Conservation (phyloP, 2,797 vertebrate species). For the Chelon auratus region DNA sequence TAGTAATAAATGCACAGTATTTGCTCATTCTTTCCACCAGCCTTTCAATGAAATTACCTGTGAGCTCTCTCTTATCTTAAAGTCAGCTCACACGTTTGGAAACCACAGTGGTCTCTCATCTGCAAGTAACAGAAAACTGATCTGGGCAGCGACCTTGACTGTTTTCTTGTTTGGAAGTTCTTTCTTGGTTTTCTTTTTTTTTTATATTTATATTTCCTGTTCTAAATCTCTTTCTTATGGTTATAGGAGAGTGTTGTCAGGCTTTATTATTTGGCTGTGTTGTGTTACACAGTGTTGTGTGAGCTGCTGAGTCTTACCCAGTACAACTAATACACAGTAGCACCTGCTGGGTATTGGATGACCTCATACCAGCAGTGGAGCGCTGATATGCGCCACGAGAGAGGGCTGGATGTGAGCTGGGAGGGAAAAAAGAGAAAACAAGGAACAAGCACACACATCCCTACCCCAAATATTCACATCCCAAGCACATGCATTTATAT, state of each 20-base stretch:
- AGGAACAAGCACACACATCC: background rate
- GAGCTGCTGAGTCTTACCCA: slow-evolving; percentile 15
- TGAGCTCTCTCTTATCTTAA: background rate
- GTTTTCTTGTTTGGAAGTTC: too few relatives aligned
- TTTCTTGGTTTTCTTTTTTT: background rate
- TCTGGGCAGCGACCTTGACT: too few relatives aligned
- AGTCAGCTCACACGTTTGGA: background rate
- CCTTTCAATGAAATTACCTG: background rate
- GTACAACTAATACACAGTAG: slow-evolving; percentile 12
- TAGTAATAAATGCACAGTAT: background rate
- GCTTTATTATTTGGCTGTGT: background rate
- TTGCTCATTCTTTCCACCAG: background rate
- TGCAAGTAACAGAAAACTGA: too few relatives aligned
- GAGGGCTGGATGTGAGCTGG: background rate
- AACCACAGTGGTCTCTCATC: background rate
- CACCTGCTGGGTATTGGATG: slow-evolving; percentile 41
- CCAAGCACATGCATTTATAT: background rate
- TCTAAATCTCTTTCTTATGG: background rate
- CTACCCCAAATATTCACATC: background rate
- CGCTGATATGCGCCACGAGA: slow-evolving; percentile 1
- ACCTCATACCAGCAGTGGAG: slow-evolving; percentile 6
- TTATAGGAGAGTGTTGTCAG: background rate
- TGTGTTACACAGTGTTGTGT: slow-evolving; percentile 11
- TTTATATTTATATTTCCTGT: too few relatives aligned
- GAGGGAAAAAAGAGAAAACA: background rate